phyloP scores from a whole-genome alignment of 1,140 invertebrate species.

The Mamestra configurata region DNA sequence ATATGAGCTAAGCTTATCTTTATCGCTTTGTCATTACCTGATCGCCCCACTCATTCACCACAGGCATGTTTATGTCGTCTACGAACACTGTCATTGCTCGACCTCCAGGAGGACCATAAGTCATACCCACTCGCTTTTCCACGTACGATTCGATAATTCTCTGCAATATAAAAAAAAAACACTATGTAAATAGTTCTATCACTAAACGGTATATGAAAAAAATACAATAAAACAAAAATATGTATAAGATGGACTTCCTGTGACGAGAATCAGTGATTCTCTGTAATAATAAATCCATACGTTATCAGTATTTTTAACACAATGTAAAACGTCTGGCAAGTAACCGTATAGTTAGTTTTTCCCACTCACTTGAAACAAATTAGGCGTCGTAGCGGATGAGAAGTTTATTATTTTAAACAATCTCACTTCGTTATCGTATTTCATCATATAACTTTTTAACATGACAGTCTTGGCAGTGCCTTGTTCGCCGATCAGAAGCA shows the following conservation, averaged over 20 bases:
- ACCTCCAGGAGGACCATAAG: slow-evolving; percentile 95
- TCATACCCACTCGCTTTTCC: slow-evolving; percentile 95
- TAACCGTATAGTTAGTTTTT: background rate
- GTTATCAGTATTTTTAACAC: too few species aligned
- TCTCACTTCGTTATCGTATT: slow-evolving; percentile 94
- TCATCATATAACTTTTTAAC: slow-evolving; percentile 94
- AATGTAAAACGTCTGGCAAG: too few species aligned
- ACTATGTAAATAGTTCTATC: background rate
- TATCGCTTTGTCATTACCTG: slow-evolving; percentile 87
- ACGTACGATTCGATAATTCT: slow-evolving; percentile 96
- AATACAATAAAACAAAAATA: too few species aligned
- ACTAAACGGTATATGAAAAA: background rate
- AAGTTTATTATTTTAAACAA: slow-evolving; percentile 95
- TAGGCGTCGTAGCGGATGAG: slow-evolving; percentile 96
- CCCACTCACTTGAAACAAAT: slow-evolving; percentile 90
- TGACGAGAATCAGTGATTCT: too few species aligned
- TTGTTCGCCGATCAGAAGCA: slow-evolving; percentile 95
- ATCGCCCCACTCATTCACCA: slow-evolving; percentile 97
- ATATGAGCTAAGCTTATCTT: background rate
- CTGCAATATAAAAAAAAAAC: slow-evolving; percentile 83
- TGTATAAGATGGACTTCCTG: too few species aligned
- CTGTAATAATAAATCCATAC: too few species aligned
- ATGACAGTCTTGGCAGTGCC: slow-evolving; percentile 98
- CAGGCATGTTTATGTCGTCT: slow-evolving; percentile 97
- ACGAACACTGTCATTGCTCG: slow-evolving; percentile 96